A percentile compares a stretch with the other conserved stretches of the same genome.
phyloP scores from a whole-genome alignment of 1,140 invertebrate genomes.

The Diprion similis region DNA sequence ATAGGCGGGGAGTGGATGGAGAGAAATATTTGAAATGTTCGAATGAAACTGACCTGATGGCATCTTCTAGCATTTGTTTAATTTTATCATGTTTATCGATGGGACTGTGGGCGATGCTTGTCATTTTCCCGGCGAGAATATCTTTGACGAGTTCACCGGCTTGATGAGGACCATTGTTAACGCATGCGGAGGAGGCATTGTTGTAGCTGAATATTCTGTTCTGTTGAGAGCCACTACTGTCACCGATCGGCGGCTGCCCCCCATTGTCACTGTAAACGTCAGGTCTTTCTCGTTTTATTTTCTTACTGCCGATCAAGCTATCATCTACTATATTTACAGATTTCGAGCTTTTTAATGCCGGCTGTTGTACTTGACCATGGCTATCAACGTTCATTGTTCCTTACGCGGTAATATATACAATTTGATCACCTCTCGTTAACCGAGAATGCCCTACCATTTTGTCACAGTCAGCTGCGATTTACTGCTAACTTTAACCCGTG shows the following conservation, averaged over 20 bases:
- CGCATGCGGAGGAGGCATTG: constrained; percentile 1
- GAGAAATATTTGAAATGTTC: background rate
- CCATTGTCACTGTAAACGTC: constrained; percentile 39
- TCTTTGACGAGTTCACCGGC: constrained; percentile 48
- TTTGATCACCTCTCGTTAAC: constrained; percentile 33
- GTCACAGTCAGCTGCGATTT: constrained; percentile 42
- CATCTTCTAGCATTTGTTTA: constrained; percentile 58
- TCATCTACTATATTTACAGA: constrained; percentile 35
- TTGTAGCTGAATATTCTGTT: constrained; percentile 5
- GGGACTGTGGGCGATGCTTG: constrained; percentile 40
- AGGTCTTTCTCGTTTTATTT: constrained; percentile 47
- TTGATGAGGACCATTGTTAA: constrained; percentile 34
- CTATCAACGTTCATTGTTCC: constrained; percentile 46
- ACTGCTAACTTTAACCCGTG: constrained; percentile 21
- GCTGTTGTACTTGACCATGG: constrained; percentile 36
- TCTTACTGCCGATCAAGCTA: constrained; percentile 43
- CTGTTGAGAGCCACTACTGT: constrained; percentile 1
- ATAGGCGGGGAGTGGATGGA: too few relatives aligned
- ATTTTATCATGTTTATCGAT: constrained; percentile 56
- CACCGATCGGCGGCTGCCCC: constrained; percentile 12
- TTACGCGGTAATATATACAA: constrained; percentile 29
- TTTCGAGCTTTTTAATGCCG: constrained; percentile 23
- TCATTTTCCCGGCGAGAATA: constrained; percentile 49
- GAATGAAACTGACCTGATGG: constrained; percentile 53
- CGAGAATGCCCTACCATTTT: constrained; percentile 40